A percentile compares a stretch with the other conserved stretches of the same genome.
Conservation (phyloP, 2,113 vertebrate species). For the Callipepla squamata region DNA sequence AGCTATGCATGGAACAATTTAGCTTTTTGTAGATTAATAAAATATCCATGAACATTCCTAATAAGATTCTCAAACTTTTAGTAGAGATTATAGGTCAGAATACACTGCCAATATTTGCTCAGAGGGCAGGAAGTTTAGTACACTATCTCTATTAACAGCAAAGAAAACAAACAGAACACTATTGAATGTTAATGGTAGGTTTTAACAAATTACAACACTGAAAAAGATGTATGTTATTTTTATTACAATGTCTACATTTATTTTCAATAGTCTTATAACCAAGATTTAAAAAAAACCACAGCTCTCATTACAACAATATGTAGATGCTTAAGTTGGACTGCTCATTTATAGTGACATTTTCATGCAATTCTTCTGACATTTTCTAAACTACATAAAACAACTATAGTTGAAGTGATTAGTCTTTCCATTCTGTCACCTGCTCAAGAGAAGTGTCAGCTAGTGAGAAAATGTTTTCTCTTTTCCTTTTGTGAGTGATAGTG, state of each 20-base stretch:
- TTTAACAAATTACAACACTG: not conserved
- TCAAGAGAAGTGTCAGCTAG: not conserved
- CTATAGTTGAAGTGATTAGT: not conserved
- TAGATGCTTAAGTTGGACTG: not conserved
- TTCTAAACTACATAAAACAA: not conserved
- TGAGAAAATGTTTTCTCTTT: not conserved
- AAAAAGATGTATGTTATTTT: not conserved
- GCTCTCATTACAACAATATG: not conserved
- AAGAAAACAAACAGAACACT: not conserved
- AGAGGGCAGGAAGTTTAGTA: conserved; percentile 36
- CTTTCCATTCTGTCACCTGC: not conserved
- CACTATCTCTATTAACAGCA: conserved; percentile 18
- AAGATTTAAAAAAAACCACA: not conserved
- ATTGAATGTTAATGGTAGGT: not conserved
- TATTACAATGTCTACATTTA: not conserved
- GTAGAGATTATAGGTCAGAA: conserved; percentile 44
- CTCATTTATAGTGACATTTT: conserved; percentile 7
- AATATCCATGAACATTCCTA: conserved; percentile 25
- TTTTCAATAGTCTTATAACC: conserved; percentile 1
- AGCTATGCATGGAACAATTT: conserved; percentile 10
- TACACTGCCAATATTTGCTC: not conserved
- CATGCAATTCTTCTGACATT: not conserved
- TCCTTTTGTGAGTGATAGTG: not conserved
- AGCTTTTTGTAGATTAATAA: conserved; percentile 63
- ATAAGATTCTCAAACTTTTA: conserved; percentile 48